These are phyloP conservation scores for Ormyrus nitidulus DNA, from an alignment of 2,888 invertebrate species.

Conservation along the genomic window DNA sequence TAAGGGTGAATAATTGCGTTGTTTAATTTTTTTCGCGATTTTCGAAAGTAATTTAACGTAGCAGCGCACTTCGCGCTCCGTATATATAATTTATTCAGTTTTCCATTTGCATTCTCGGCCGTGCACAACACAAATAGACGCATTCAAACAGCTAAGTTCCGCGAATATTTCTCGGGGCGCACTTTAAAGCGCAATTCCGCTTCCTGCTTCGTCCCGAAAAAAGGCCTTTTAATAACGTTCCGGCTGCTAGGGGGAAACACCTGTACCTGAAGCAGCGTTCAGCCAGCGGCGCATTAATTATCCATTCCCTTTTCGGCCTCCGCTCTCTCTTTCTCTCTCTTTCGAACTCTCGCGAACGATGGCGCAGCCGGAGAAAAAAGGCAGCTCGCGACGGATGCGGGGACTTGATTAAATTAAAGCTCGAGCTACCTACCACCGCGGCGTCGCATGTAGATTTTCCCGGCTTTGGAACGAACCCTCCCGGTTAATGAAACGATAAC, in stretches of 20 bases:
- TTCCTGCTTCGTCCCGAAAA: conserved; percentile 2
- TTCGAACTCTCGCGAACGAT: not conserved
- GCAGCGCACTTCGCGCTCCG: too few species aligned
- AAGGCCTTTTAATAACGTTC: not conserved
- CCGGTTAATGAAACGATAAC: conserved; percentile 45
- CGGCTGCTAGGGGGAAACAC: not conserved
- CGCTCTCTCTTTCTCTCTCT: not conserved
- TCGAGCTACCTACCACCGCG: not conserved
- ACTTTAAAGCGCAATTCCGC: conserved; percentile 3
- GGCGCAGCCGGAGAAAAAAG: not conserved
- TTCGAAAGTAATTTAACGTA: too few species aligned
- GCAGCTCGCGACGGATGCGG: conserved; percentile 12
- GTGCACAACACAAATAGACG: too few species aligned
- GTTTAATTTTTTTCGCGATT: too few species aligned
- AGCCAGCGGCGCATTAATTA: conserved; percentile 34
- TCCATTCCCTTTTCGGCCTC: not conserved
- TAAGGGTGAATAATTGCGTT: too few species aligned
- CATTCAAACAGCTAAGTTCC: too few species aligned
- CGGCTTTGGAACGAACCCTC: conserved; percentile 3
- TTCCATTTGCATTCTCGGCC: too few species aligned
- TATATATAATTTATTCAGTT: too few species aligned
- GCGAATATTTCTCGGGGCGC: not conserved
- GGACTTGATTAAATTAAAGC: conserved; percentile 42
- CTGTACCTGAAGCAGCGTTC: conserved; percentile 9
- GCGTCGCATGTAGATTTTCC: not conserved